These are phyloP conservation scores for Eilema caniola DNA, from an alignment of 2,888 invertebrate species.

Conservation along the genomic window DNA sequence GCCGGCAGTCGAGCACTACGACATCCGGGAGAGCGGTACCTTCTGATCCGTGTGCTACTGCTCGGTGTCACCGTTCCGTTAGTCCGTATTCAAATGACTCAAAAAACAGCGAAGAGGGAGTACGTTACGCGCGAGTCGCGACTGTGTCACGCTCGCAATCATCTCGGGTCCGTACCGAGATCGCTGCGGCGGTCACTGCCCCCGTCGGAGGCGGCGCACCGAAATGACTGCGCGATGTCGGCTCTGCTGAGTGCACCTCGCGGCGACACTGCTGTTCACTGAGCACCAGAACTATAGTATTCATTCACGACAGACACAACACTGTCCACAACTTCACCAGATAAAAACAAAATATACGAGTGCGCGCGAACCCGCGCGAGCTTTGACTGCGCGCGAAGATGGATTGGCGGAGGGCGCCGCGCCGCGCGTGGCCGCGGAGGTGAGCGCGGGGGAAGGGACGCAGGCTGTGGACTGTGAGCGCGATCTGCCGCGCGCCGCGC, in stretches of 20 bases:
- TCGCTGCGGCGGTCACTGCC: slow-evolving; percentile 72
- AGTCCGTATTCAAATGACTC: slow-evolving; percentile 13
- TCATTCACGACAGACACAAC: slow-evolving; percentile 18
- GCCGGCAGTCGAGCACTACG: not conserved
- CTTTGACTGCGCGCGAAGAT: slow-evolving; percentile 26
- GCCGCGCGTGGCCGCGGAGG: slow-evolving; percentile 21
- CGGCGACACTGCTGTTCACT: slow-evolving; percentile 13
- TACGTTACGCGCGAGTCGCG: slow-evolving; percentile 39
- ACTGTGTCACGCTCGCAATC: slow-evolving; percentile 46
- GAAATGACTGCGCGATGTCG: slow-evolving; percentile 18
- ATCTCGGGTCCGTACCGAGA: slow-evolving; percentile 59
- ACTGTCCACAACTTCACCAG: slow-evolving; percentile 15
- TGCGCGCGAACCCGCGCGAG: slow-evolving; percentile 26
- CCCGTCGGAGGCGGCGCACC: slow-evolving; percentile 52
- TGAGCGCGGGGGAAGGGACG: slow-evolving; percentile 14
- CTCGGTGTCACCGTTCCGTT: slow-evolving; percentile 19
- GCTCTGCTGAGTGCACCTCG: slow-evolving; percentile 16
- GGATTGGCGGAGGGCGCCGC: slow-evolving; percentile 17
- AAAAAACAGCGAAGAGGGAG: slow-evolving; percentile 25
- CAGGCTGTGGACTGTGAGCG: not conserved
- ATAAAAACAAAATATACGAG: slow-evolving; percentile 20
- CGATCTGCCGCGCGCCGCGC: slow-evolving; percentile 30
- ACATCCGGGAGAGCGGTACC: not conserved
- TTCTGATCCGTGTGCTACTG: slow-evolving; percentile 3
- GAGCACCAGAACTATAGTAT: slow-evolving; percentile 16